Evolutionary conservation across 2,888 invertebrate species (phyloP), one percentile per base, ranked within the genome.

Genomic region (Myopa tessellatipennis): DNA sequence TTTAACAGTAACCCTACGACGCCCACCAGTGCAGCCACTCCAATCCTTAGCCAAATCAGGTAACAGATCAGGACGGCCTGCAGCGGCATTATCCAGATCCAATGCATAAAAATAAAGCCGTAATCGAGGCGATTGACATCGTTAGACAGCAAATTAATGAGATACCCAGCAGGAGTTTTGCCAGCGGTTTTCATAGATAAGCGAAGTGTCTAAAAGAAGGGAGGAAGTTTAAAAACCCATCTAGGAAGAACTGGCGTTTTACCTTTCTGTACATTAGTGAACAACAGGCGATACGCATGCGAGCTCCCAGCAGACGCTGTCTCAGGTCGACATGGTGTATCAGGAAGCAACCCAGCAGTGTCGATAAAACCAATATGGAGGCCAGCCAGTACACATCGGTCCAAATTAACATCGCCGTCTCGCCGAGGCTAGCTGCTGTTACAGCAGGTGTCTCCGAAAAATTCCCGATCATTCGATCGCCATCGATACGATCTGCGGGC

Each of bases 121-220:
- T 94, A 92, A 88, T 98, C 98, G 85, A 98, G 95, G 61, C 98
- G 93, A 88, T 94, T 95, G 12, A 98, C 96, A 88, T 98, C 98
- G 85, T 98, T 98, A 6, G 98, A 97, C 75, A 98, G 91, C 6
- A 98, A 90, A 90, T 98, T 98, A 16, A 98, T 95, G 75, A 98
- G 93, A 89, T 98, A 96, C 0, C 98, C 98, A 0, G 95, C 94
- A 0, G 97, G 87, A 3, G 95, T 94, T 84, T 93, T 91, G 4
- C 92, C 92, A 60, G 95, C 88, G 0, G 95, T 92, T 40, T 92
- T 91, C 87, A 93, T 93, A 79, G 94, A 95, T 12, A 96, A 89
- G 36, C 91, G 91, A 18, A 95, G 88, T 0, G 93, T 91, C 93
- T 95, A 45, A 1, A 65, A 12, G 34, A 16, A 7, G 61, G 12